These are phyloP conservation scores for Zhuqinia jingwanae DNA, from an alignment of 2,888 invertebrate genomes.

Conservation along the genomic window DNA sequence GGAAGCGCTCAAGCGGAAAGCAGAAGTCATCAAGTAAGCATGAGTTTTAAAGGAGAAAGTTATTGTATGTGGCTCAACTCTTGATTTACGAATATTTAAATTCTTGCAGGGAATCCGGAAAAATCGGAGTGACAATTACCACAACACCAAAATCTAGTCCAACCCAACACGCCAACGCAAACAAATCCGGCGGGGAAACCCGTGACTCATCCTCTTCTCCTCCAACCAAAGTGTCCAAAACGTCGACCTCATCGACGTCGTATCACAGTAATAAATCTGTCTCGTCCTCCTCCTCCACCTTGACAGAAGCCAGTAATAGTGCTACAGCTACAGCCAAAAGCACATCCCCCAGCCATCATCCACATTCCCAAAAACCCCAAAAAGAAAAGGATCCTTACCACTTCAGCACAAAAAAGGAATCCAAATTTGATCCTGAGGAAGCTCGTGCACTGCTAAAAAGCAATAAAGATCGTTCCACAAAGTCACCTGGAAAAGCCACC, in stretches of 20 bases:
- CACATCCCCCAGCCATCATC: slow-evolving; percentile 56
- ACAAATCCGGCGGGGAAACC: slow-evolving; percentile 50
- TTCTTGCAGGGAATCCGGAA: slow-evolving; percentile 86
- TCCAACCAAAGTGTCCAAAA: slow-evolving; percentile 75
- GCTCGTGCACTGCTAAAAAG: slow-evolving; percentile 49
- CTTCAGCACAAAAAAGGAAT: slow-evolving; percentile 55
- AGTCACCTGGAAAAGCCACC: slow-evolving; percentile 61
- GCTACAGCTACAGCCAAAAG: slow-evolving; percentile 39
- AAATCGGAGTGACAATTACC: slow-evolving; percentile 94
- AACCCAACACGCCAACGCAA: slow-evolving; percentile 81
- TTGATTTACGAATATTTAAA: too few species aligned
- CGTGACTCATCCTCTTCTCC: slow-evolving; percentile 72
- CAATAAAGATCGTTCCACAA: slow-evolving; percentile 56
- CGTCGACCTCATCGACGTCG: slow-evolving; percentile 60
- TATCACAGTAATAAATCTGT: slow-evolving; percentile 46
- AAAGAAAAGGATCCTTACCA: slow-evolving; percentile 64
- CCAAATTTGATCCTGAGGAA: slow-evolving; percentile 58
- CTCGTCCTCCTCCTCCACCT: slow-evolving; percentile 31
- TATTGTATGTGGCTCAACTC: too few species aligned
- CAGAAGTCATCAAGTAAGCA: slow-evolving; percentile 84
- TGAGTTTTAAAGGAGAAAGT: too few species aligned
- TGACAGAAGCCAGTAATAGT: slow-evolving; percentile 40
- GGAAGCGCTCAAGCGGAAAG: slow-evolving; percentile 88
- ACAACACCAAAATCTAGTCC: slow-evolving; percentile 83
- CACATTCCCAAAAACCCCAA: slow-evolving; percentile 51